Conservation (phyloP, 2,113 vertebrate species). For the Lycaon pictus region DNA sequence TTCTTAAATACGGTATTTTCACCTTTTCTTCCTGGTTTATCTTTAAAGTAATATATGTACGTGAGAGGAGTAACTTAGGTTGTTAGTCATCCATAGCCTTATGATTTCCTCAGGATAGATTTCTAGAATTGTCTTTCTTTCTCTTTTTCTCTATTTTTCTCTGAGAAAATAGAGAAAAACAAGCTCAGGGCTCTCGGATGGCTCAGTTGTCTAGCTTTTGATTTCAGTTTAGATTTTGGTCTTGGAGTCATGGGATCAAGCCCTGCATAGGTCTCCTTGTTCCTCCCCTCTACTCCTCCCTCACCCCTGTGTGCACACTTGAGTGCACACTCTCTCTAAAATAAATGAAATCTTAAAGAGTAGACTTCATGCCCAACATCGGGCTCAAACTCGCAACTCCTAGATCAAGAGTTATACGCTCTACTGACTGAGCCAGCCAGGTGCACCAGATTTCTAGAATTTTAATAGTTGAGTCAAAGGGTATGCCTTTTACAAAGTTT, state of each 20-base stretch:
- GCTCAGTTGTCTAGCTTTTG: neutral
- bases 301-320: neutral
- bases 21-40: neutral
- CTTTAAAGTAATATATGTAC: neutral
- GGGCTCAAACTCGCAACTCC: neutral
- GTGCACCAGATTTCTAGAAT: neutral
- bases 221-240: neutral
- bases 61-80: neutral
- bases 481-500: constrained; percentile 2
- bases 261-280: neutral
- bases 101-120: neutral
- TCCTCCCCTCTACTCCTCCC: neutral
- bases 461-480: neutral
- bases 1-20: neutral
- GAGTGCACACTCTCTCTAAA: neutral
- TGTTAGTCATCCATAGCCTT: neutral
- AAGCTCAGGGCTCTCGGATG: no score
- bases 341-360: neutral
- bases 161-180: no score
- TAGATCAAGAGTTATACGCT: neutral
- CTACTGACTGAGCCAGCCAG: neutral
- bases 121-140: neutral
- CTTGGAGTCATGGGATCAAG: neutral
- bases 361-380: neutral
- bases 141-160: neutral